Evolutionary conservation across 2,888 invertebrate genomes (phyloP).

Genomic region (Callyntrura sp.): DNA sequence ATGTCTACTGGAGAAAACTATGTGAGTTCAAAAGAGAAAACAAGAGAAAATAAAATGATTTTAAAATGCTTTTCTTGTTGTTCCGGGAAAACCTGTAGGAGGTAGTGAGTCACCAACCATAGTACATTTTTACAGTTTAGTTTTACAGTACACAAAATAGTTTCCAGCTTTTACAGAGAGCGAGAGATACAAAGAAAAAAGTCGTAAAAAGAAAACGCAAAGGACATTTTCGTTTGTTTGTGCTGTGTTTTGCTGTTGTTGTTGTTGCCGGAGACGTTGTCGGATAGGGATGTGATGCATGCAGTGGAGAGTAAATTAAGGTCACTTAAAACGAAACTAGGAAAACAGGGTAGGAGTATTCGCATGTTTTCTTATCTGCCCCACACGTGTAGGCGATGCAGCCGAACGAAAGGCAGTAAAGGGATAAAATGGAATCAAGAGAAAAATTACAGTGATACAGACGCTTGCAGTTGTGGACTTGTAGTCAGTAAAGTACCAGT

Average conservation of each 20-base stretch:
- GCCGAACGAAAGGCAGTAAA: background rate
- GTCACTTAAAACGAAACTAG: background rate
- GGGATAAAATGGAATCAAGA: background rate
- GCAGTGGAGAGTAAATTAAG: conserved; percentile 6
- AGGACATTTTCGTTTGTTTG: background rate
- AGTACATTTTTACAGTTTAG: background rate
- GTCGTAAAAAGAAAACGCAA: background rate
- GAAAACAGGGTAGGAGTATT: background rate
- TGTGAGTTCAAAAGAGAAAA: conserved; percentile 46
- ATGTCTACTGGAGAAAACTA: conserved; percentile 53
- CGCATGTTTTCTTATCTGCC: background rate
- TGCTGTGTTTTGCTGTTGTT: too few species aligned
- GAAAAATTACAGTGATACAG: too few species aligned
- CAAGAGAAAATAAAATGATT: background rate
- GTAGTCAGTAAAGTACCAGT: too few species aligned
- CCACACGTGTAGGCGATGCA: background rate
- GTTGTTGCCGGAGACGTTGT: background rate
- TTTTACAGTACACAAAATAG: background rate
- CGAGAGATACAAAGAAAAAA: background rate
- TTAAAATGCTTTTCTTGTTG: too few species aligned
- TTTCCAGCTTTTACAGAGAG: background rate
- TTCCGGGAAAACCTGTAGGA: background rate
- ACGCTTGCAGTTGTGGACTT: too few species aligned
- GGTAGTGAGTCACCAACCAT: too few species aligned
- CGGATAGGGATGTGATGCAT: background rate